Conservation (phyloP, 1,140 invertebrate species). For the Psix sp. region DNA sequence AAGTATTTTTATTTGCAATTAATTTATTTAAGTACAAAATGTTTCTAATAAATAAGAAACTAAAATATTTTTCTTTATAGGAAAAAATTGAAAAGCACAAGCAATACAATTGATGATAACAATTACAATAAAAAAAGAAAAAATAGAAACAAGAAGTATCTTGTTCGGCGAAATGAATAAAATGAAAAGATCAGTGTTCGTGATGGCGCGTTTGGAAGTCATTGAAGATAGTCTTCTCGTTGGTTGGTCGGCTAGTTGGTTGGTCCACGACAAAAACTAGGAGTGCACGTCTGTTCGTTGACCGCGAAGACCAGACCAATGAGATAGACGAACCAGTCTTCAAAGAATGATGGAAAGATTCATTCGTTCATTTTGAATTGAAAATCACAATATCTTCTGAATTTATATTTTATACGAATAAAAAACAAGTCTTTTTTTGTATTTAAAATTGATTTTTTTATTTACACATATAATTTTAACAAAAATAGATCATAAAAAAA, state of each 20-base stretch:
- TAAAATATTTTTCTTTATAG: too few species aligned
- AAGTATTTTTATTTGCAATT: too few species aligned
- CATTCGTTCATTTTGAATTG: constrained; percentile 30
- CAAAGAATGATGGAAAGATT: constrained; percentile 37
- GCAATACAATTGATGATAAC: too few species aligned
- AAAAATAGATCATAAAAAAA: too few species aligned
- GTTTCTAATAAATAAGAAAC: too few species aligned
- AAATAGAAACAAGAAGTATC: background rate
- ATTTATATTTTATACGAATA: background rate
- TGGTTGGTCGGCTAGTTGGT: constrained; percentile 59
- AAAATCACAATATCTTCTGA: constrained; percentile 4
- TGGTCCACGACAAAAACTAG: constrained; percentile 68
- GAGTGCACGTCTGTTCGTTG: constrained; percentile 67
- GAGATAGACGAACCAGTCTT: constrained; percentile 45
- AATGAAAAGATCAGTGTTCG: constrained; percentile 17
- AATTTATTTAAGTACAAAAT: too few species aligned
- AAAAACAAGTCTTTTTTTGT: too few species aligned
- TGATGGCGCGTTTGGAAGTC: constrained; percentile 51
- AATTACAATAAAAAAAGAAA: too few species aligned
- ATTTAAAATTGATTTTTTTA: too few species aligned
- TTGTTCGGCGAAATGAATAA: background rate
- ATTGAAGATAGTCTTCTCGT: constrained; percentile 60
- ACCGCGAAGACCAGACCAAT: constrained; percentile 61
- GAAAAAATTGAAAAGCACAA: too few species aligned
- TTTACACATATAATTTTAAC: too few species aligned